Conservation (phyloP, 2,797 vertebrate species). For the Etheostoma perlongum region DNA sequence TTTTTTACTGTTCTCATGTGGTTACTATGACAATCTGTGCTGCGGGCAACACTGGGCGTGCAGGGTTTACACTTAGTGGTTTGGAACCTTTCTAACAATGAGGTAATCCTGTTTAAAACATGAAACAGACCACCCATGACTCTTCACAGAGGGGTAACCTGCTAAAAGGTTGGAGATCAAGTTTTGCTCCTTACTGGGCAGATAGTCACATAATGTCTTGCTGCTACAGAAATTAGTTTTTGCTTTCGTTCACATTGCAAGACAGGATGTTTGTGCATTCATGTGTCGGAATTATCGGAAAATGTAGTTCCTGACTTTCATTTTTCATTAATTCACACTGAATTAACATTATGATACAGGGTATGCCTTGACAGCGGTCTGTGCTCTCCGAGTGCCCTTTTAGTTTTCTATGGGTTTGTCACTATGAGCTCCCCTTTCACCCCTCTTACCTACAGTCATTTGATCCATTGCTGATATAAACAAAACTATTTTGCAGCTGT, state of each 20-base stretch:
- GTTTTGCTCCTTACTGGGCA: not conserved
- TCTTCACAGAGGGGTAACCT: slow-evolving; percentile 22
- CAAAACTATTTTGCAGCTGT: not conserved
- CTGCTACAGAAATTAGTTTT: not conserved
- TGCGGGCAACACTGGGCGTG: slow-evolving; percentile 49
- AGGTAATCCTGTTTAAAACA: slow-evolving; percentile 61
- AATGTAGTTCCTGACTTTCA: too few relatives aligned
- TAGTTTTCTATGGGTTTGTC: too few relatives aligned
- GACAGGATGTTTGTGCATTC: too few relatives aligned
- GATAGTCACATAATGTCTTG: not conserved
- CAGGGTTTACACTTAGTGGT: slow-evolving; percentile 69
- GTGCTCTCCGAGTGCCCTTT: too few relatives aligned
- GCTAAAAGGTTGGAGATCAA: not conserved
- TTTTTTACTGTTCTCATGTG: slow-evolving; percentile 34
- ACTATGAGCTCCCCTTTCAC: not conserved
- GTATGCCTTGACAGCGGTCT: too few relatives aligned
- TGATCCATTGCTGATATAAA: not conserved
- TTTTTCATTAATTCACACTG: too few relatives aligned
- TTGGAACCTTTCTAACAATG: slow-evolving; percentile 61
- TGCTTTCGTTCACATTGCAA: too few relatives aligned
- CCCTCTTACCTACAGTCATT: not conserved
- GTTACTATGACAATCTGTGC: slow-evolving; percentile 62
- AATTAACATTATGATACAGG: too few relatives aligned
- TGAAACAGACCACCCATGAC: slow-evolving; percentile 63
- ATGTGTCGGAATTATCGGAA: too few relatives aligned